Base-by-base conservation (phyloP, 2,113 vertebrate genomes). In the Colistium nudipinnis region DNA sequence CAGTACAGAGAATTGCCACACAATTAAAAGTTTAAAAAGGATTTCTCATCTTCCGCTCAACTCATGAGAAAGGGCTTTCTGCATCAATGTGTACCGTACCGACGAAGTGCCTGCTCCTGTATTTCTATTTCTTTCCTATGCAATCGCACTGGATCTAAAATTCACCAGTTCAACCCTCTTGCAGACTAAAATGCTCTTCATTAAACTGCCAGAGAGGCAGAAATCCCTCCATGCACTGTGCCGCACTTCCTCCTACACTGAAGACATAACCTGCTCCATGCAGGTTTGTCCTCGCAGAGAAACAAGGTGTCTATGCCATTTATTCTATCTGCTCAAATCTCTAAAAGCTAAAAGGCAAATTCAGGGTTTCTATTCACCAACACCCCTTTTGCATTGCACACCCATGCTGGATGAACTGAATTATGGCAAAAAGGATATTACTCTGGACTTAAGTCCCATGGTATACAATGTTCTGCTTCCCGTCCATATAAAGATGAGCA, bases 221-320 rank as follows among this genome's bases (percentile, higher is more conserved):
- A 55, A 68, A 38, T 66, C n/a, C 65, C 24, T 48, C 13, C 0
- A 44, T 70, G 19, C 16, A 25, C 47, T 28, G 14, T 61, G 44
- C 62, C 54, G 22, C 47, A 2, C 60, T 43, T 6, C 24, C 31
- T 44, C 25, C 44, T 30, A 49, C 30, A 30, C 52, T 60, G 31
- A 56, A 57, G 3, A 1, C 14, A 25, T 38, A 17, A 38, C 60
- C 53, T 48, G 16, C 49, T 44, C 43, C 52, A 66, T 14, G 0
- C 11, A 49, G 52, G 52, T 43, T 80, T 74, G 25, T 80, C 54
- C 60, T 7, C 20, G n/a, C 19, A 31, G 7, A 53, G 47, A 48
- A 79, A 68, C 73, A 55, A 28, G 19, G 45, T 44, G 61, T 63
- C 57, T 76, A 53, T 53, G 16, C 12, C 36, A 25, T 67, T 78